Evolutionary conservation across 2,113 vertebrate species (phyloP).

Genomic region (Morone chrysops): DNA sequence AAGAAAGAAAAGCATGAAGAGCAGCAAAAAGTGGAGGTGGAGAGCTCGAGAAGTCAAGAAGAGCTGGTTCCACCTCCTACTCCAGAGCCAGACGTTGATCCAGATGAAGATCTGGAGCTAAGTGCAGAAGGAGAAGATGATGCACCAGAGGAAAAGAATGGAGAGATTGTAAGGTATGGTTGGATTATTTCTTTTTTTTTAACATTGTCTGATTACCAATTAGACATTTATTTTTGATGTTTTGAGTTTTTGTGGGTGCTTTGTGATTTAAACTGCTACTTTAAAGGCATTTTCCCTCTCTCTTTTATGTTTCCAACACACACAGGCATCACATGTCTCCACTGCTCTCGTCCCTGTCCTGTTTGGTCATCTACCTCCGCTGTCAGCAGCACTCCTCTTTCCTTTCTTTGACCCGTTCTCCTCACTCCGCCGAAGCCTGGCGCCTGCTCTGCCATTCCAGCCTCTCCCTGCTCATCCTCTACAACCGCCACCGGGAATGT

Average conservation of each 20-base stretch:
- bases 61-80: conserved; percentile 80
- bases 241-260: neutral
- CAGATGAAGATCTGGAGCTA: conserved; percentile 78
- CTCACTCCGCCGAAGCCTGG: conserved; percentile 84
- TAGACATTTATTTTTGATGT: neutral
- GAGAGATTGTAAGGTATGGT: conserved; percentile 74
- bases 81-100: conserved; percentile 77
- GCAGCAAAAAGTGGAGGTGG: conserved; percentile 70
- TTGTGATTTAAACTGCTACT: neutral
- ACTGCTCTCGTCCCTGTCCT: conserved; percentile 84
- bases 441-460: conserved; percentile 86
- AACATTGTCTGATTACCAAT: neutral
- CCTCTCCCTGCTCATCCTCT: conserved; percentile 85
- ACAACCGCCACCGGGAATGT: conserved; percentile 86
- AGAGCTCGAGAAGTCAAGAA: conserved; percentile 67
- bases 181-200: neutral
- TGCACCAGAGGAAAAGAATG: conserved; percentile 77
- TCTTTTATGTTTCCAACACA: conserved; percentile 56
- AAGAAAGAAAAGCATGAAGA: conserved; percentile 79
- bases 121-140: conserved; percentile 76
- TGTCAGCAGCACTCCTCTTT: conserved; percentile 84
- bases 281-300: neutral
- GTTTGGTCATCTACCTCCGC: conserved; percentile 82
- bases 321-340: conserved; percentile 82
- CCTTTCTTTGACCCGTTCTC: conserved; percentile 79